These are phyloP conservation scores for Epinotia bilunana DNA, from an alignment of 2,888 invertebrate species.

Conservation along the genomic window DNA sequence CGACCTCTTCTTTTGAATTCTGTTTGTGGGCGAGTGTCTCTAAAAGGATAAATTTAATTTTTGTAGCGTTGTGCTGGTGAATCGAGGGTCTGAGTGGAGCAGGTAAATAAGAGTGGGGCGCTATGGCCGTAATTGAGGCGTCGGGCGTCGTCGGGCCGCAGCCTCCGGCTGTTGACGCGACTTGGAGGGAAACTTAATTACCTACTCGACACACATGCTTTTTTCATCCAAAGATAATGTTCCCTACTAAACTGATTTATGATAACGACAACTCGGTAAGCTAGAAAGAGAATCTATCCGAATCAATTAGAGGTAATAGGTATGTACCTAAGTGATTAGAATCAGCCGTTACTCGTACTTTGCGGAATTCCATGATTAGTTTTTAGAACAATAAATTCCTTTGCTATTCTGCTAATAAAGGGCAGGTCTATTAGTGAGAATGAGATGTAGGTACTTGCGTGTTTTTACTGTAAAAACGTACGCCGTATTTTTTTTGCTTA, in stretches of 20 bases:
- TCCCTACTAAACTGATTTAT: background rate
- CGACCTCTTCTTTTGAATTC: constrained; percentile 39
- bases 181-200: constrained; percentile 37
- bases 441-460: too few species aligned
- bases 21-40: constrained; percentile 40
- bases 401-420: too few species aligned
- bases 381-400: too few species aligned
- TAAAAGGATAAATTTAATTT: constrained; percentile 45
- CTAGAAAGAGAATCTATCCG: too few species aligned
- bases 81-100: constrained; percentile 43
- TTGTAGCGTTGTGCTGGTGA: constrained; percentile 42
- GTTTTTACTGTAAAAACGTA: too few species aligned
- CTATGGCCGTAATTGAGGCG: constrained; percentile 38
- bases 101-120: constrained; percentile 44
- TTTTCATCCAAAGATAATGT: constrained; percentile 19
- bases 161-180: constrained; percentile 28
- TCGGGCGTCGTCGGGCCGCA: constrained; percentile 2
- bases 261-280: too few species aligned
- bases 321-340: background rate
- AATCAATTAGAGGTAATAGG: background rate
- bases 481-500: too few species aligned
- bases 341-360: too few species aligned
- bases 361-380: too few species aligned
- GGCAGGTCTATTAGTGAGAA: too few species aligned
- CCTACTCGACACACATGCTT: constrained; percentile 34